Evolutionary conservation across 2,888 invertebrate species (phyloP).

Genomic region (Oxystoma pomonae): DNA sequence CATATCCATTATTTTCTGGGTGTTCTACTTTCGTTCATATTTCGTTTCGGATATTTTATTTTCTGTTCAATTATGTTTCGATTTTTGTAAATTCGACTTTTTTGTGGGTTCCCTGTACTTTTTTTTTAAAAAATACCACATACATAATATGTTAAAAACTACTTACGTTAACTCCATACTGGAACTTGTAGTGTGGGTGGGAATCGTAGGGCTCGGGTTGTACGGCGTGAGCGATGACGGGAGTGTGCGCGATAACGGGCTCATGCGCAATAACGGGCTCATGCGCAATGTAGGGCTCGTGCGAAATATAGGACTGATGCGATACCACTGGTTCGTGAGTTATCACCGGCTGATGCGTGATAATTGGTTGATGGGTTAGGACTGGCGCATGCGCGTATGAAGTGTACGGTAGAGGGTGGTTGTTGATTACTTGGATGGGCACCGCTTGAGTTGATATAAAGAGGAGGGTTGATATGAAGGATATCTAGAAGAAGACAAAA

Average conservation of each 20-base stretch:
- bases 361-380: neutral
- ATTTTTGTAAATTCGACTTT: too few species aligned
- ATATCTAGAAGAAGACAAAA: neutral
- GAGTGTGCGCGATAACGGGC: constrained; percentile 29
- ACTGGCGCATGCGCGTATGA: neutral
- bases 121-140: neutral
- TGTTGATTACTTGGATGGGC: neutral
- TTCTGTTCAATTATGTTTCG: too few species aligned
- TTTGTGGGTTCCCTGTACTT: too few species aligned
- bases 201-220: constrained; percentile 33
- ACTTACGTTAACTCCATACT: constrained; percentile 35
- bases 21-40: too few species aligned
- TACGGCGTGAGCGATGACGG: constrained; percentile 22
- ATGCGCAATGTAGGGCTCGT: constrained; percentile 17
- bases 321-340: constrained; percentile 14
- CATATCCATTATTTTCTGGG: too few species aligned
- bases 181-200: constrained; percentile 38
- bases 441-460: neutral
- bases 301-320: constrained; percentile 26
- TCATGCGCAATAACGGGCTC: constrained; percentile 31
- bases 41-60: too few species aligned
- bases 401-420: neutral
- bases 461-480: neutral
- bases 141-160: constrained; percentile 1
- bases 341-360: neutral